Percentiles rank a stretch among this genome's conserved stretches.
phyloP scores from a whole-genome alignment of 2,797 vertebrate genomes.

The Sylvilagus floridanus region DNA sequence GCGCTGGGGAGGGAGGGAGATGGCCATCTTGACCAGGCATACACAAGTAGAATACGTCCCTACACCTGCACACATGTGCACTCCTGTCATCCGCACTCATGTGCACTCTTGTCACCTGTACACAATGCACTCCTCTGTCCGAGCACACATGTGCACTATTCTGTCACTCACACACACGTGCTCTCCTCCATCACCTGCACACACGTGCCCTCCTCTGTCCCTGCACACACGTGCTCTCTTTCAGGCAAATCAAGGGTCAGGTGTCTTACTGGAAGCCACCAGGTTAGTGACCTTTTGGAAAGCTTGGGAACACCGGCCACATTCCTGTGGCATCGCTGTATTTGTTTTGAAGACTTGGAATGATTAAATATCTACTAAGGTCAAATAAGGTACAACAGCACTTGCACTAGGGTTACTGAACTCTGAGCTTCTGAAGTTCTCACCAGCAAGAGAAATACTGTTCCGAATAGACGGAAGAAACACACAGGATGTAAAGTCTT shows the following conservation, averaged over 20 bases:
- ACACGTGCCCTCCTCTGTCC: not conserved
- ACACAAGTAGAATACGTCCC: not conserved
- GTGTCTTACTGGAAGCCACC: not conserved
- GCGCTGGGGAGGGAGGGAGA: not conserved
- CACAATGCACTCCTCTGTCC: too few species aligned
- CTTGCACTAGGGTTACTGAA: not conserved
- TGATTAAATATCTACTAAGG: conserved; percentile 28
- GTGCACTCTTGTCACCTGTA: too few species aligned
- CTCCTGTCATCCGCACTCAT: too few species aligned
- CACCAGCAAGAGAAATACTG: not conserved
- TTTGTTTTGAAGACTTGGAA: not conserved
- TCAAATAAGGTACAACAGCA: not conserved
- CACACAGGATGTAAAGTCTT: not conserved
- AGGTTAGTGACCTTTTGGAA: not conserved
- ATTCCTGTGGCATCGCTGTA: not conserved
- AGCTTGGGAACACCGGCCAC: not conserved
- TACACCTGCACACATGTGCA: not conserved
- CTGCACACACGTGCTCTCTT: not conserved
- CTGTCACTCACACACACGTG: too few species aligned
- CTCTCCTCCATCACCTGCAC: not conserved
- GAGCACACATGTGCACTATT: too few species aligned
- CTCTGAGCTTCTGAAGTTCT: not conserved
- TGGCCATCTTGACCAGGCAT: not conserved
- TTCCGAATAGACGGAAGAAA: not conserved
- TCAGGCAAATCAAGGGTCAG: not conserved